Conservation (phyloP, 2,113 vertebrate genomes). For the Melanerpes aurifrons region DNA sequence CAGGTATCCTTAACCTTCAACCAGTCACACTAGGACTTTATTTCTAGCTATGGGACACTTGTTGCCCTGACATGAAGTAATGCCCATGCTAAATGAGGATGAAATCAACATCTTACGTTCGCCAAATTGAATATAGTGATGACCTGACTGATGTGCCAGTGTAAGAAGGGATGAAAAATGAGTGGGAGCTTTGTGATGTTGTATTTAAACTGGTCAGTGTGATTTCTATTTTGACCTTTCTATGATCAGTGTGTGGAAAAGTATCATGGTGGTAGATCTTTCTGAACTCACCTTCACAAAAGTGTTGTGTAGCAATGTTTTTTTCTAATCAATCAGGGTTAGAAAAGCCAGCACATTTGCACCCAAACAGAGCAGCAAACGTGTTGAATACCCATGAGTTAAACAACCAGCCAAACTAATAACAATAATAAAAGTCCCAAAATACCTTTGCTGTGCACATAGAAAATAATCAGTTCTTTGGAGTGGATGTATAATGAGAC, state of each 20-base stretch:
- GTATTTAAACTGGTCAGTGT: neutral
- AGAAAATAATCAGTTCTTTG: too few species aligned
- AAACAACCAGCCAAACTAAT: neutral
- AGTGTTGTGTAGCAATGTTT: neutral
- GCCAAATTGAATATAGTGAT: fast-evolving
- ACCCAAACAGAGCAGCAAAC: neutral
- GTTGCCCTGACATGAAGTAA: neutral
- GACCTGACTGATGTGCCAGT: neutral
- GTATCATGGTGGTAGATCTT: neutral
- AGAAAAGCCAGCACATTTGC: neutral
- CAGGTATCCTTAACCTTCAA: fast-evolving
- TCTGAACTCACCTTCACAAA: neutral
- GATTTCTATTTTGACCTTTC: fast-evolving
- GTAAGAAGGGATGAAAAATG: neutral
- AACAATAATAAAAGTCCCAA: neutral
- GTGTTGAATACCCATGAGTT: fast-evolving
- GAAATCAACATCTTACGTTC: fast-evolving
- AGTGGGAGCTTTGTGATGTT: fast-evolving
- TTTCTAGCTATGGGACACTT: neutral
- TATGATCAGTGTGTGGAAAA: neutral
- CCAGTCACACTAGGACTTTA: fast-evolving
- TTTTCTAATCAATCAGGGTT: neutral
- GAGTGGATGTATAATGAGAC: too few species aligned
- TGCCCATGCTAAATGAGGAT: neutral
- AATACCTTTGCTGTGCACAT: neutral